Base-by-base conservation (phyloP, 2,113 vertebrate species). In the Ictalurus punctatus region DNA sequence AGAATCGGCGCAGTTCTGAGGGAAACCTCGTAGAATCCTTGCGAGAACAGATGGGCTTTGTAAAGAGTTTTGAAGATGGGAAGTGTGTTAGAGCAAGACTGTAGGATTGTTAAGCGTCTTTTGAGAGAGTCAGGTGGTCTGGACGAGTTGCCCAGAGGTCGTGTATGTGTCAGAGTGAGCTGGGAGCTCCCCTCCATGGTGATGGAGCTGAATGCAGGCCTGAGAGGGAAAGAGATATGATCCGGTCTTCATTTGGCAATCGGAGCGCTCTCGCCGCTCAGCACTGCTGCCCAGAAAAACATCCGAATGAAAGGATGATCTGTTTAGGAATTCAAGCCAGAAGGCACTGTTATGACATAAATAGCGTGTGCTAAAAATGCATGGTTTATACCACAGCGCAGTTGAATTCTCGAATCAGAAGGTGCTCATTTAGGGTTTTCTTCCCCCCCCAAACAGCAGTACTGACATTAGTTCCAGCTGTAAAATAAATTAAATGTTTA, bases 131-230 rank as follows among this genome's bases (percentile, higher is more conserved):
- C 82, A 87, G 71, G 84, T 84, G 61, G 61, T 54, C 40, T 71
- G 63, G 5, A 88, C 19, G 44, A 37, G 76, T 23, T 87, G 27
- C 9, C 86, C 14, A n/a, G 40, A 71, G 86, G 73, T 34, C 37
- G 19, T 81, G 81, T 86, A 48, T 25, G 34, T 63, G 59, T 67
- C 63, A 8, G 67, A 14, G 40, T 87, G 67, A 58, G 90, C 83
- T 40, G 85, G 89, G 78, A 83, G 90, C 86, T 86, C 79, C 84
- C 79, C 86, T 88, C 86, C 65, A 91, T 90, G 90, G 90, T 88
- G 67, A 86, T 83, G 83, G 48, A 69, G 58, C 83, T 88, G 76
- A 63, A 25, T 87, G 76, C 84, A 89, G 67, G 56, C 27, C 67
- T 69, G 61, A 86, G 56, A 58, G 30, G 3, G 34, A 59, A 61